Base-by-base conservation (phyloP, 1,140 invertebrate genomes). In the Drosophila kanapiae region DNA sequence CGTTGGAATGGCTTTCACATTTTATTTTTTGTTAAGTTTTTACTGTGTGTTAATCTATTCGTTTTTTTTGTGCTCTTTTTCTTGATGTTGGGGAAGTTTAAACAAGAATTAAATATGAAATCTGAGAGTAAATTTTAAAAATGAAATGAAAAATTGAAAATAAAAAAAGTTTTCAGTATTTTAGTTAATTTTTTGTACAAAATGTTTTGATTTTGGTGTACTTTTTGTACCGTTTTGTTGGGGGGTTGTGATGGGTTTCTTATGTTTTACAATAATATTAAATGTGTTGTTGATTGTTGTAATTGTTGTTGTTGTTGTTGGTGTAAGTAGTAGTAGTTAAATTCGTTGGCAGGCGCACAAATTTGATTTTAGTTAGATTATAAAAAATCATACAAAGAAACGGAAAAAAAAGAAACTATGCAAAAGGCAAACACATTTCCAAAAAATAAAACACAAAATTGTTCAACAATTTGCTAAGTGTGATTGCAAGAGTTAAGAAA, bases 341-440 rank as follows among this genome's bases (percentile, higher is more conserved):
- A 51, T 76, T 68, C 48, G 37, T 67, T 69, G 57, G 75, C 70
- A 88, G 80, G 72, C 77, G 80, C 64, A 57, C 62, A 59, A 62
- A 23, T 62, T 37, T 11, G 54, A 11, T 29, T 70, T 70, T 71
- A 31, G 53, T 59, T 51, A 71, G 45, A 58, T 57, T 70, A 29
- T 42, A 37, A 35, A 71, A 48, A 71, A 42, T 71, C 18, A 57
- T 56, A 69, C 48, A 37, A 11, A 70, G 37, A 49, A 4, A 31
- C 27, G 31, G 31, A 49, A 10, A 49, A 9, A n/a, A 47, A 53
- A 38, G 31, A 56, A 67, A 67, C 68, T 67, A 60, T 60, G 62
- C 56, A 74, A 80, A 23, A 23, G 16, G 51, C 51, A 54, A 54
- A 54, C 51, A 65, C 69, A 71, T 71, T 72, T 70, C 62, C 51